Percentiles rank a stretch among this genome's conserved stretches.
These are phyloP conservation scores for Cylindroiulus punctatus DNA, from an alignment of 2,888 invertebrate genomes.

Conservation along the genomic window DNA sequence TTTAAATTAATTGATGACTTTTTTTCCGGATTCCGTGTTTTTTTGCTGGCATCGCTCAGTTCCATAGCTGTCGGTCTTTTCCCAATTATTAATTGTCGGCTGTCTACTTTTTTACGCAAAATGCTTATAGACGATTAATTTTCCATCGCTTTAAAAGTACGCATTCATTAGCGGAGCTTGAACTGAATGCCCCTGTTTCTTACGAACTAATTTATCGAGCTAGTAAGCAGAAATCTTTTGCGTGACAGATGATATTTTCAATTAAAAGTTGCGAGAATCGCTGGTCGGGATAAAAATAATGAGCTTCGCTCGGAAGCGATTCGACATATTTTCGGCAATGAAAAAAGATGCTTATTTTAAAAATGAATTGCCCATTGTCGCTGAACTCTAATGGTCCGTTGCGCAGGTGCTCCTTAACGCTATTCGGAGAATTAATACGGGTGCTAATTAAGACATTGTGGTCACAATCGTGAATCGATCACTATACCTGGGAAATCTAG, in stretches of 20 bases:
- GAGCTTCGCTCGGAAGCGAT: neutral
- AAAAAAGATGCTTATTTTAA: neutral
- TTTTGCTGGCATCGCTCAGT: neutral
- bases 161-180: conserved; percentile 10
- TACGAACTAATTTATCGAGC: conserved; percentile 27
- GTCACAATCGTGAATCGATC: too few species aligned
- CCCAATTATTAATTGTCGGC: conserved; percentile 39
- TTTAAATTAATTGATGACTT: conserved; percentile 24
- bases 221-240: conserved; percentile 27
- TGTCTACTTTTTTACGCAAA: neutral
- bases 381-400: too few species aligned
- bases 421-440: too few species aligned
- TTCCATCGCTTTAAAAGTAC: conserved; percentile 19
- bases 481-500: too few species aligned
- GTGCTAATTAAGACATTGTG: too few species aligned
- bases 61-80: conserved; percentile 2
- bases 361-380: neutral
- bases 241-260: conserved; percentile 33
- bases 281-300: neutral
- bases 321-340: neutral
- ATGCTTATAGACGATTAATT: conserved; percentile 25
- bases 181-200: neutral
- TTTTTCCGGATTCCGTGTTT: neutral
- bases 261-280: conserved; percentile 25
- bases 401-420: too few species aligned